A percentile compares a stretch with the other conserved stretches of the same genome.
Conservation (phyloP, 2,797 vertebrate species). For the Tympanoctomys barrerae region DNA sequence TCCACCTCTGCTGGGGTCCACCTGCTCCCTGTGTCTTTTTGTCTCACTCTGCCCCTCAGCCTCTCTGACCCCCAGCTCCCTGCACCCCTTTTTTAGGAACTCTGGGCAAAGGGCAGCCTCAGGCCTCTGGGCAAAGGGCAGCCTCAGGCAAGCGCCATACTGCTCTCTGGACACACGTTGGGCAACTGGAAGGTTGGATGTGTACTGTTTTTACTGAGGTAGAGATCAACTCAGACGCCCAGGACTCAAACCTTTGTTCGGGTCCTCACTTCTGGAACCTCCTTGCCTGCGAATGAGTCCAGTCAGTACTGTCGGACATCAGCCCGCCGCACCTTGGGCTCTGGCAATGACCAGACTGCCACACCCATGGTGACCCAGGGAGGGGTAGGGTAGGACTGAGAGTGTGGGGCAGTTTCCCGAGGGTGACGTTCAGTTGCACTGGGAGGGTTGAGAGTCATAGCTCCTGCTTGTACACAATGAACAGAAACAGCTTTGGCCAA, state of each 20-base stretch:
- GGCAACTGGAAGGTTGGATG: neutral
- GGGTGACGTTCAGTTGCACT: neutral
- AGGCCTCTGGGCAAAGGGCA: neutral
- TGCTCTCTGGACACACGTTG: fast-evolving
- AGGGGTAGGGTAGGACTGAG: neutral
- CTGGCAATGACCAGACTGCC: slow-evolving; percentile 16
- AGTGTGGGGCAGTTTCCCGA: neutral
- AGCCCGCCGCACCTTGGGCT: neutral
- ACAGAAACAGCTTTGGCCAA: slow-evolving; percentile 25
- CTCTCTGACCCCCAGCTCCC: neutral
- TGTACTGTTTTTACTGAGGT: neutral
- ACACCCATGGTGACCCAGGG: neutral
- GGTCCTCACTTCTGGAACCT: neutral
- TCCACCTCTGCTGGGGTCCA: neutral
- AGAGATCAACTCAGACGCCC: neutral
- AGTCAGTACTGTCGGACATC: neutral
- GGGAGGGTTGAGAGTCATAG: neutral
- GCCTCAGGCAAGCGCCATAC: neutral
- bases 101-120: neutral
- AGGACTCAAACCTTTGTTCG: neutral
- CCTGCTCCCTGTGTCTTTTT: neutral
- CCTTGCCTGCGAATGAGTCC: neutral
- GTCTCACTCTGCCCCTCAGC: neutral
- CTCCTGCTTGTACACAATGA: neutral
- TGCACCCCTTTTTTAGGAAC: neutral